Conservation (phyloP, 2,888 invertebrate species). For the Aplocera efformata region DNA sequence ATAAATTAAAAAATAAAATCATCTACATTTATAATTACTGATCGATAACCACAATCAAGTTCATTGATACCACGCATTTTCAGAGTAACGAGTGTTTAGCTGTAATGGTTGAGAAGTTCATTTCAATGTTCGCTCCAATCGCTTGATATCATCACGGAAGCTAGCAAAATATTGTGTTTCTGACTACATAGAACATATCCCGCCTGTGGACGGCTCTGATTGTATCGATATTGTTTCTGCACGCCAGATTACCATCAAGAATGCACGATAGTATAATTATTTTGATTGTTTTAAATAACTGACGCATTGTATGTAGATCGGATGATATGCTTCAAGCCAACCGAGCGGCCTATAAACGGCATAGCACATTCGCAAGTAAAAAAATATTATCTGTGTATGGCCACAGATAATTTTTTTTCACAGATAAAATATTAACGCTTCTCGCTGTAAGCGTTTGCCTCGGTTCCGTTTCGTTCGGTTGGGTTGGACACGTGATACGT, state of each 20-base stretch:
- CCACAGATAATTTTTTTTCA: no score
- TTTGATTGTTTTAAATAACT: constrained; percentile 43
- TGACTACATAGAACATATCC: background rate
- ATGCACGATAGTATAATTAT: constrained; percentile 45
- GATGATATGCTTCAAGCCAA: constrained; percentile 24
- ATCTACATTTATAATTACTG: no score
- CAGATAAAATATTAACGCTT: no score
- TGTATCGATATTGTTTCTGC: constrained; percentile 42
- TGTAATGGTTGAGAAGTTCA: no score
- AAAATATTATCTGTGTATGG: no score
- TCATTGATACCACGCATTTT: no score
- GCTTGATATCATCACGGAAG: background rate
- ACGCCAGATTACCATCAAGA: constrained; percentile 38
- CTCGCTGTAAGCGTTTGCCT: no score
- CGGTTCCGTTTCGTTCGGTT: background rate
- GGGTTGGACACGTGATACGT: background rate
- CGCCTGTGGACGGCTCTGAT: background rate
- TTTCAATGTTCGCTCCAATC: background rate
- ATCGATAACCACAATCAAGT: no score
- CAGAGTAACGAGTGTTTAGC: no score
- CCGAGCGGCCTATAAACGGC: no score
- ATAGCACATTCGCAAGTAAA: no score
- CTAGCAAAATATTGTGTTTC: background rate
- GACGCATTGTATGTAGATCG: constrained; percentile 34
- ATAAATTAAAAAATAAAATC: no score